phyloP scores from a whole-genome alignment of 1,140 invertebrate genomes.

The Nylanderia fulva region DNA sequence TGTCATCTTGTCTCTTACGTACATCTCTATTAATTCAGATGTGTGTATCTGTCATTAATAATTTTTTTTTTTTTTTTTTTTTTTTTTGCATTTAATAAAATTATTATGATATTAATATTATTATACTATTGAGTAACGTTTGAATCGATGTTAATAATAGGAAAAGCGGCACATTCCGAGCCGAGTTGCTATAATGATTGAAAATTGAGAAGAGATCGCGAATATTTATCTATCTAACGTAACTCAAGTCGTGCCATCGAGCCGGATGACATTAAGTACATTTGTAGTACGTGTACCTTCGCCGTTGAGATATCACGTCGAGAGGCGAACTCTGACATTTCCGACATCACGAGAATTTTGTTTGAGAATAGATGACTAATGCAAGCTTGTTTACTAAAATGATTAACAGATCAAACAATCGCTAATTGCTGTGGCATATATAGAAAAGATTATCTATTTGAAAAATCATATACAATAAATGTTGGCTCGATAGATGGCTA shows the following conservation, averaged over 20 bases:
- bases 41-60: no score
- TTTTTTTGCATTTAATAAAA: neutral
- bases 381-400: constrained; percentile 36
- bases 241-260: constrained; percentile 5
- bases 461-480: constrained; percentile 8
- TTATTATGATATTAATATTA: neutral
- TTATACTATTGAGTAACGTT: constrained; percentile 26
- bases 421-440: constrained; percentile 36
- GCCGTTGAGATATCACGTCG: constrained; percentile 34
- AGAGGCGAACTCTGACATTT: constrained; percentile 54
- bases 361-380: constrained; percentile 12
- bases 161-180: constrained; percentile 15
- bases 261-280: constrained; percentile 56
- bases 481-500: neutral
- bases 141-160: constrained; percentile 44
- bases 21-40: no score
- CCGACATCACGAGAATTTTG: constrained; percentile 44
- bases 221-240: constrained; percentile 31
- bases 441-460: constrained; percentile 6
- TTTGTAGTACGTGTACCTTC: constrained; percentile 48
- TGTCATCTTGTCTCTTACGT: no score
- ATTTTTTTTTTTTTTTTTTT: no score
- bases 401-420: constrained; percentile 41
- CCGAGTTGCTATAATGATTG: constrained; percentile 22
- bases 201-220: constrained; percentile 31